A percentile compares a stretch with the other conserved stretches of the same genome.
phyloP scores from a whole-genome alignment of 1,140 invertebrate genomes.

The Sitophilus oryzae region DNA sequence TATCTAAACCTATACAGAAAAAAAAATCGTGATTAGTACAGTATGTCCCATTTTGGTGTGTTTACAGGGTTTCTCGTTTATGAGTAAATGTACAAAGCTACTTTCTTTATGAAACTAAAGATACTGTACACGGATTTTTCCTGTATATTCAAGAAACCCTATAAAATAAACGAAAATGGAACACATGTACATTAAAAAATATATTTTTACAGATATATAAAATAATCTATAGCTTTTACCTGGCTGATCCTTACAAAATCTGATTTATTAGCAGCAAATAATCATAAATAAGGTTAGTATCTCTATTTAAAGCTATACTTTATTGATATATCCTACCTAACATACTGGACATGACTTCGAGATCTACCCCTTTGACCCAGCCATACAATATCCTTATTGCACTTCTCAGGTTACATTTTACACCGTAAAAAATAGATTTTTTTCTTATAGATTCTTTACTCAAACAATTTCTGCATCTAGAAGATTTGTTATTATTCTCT shows the following conservation, averaged over 20 bases:
- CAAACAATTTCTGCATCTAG: conserved; percentile 40
- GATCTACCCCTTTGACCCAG: conserved; percentile 46
- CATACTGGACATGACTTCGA: conserved; percentile 39
- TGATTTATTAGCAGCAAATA: background rate
- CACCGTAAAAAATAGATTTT: conserved; percentile 46
- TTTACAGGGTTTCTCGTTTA: background rate
- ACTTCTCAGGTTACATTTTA: conserved; percentile 48
- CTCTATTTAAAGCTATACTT: background rate
- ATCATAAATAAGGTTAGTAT: background rate
- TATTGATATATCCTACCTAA: conserved; percentile 17
- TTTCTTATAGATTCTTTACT: conserved; percentile 47
- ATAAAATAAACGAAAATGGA: too few relatives aligned
- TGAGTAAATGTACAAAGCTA: background rate
- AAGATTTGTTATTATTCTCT: background rate
- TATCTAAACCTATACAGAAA: conserved; percentile 15
- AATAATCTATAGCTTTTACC: background rate
- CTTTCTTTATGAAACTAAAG: too few relatives aligned
- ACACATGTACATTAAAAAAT: too few relatives aligned
- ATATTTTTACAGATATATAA: too few relatives aligned
- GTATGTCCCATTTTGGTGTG: too few relatives aligned
- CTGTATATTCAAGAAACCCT: too few relatives aligned
- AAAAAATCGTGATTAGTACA: background rate
- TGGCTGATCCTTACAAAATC: background rate
- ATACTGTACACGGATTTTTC: too few relatives aligned
- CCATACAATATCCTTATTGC: conserved; percentile 47